phyloP scores from a whole-genome alignment of 2,797 vertebrate genomes.

The Enteromius trimaculatus region DNA sequence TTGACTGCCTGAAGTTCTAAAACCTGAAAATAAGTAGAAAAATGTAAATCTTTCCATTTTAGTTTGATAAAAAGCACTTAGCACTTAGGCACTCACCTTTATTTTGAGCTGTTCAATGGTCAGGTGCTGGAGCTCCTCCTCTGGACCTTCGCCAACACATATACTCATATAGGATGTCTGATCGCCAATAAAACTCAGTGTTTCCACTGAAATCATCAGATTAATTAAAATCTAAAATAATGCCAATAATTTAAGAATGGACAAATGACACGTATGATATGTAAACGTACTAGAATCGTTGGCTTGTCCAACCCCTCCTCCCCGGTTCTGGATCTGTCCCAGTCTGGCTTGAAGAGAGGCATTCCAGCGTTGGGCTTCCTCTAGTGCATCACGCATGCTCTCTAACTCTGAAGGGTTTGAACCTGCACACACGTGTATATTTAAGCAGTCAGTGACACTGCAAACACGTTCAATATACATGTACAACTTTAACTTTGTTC shows the following conservation, averaged over 20 bases:
- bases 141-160: slow-evolving; percentile 84
- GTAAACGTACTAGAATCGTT: slow-evolving; percentile 71
- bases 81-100: slow-evolving; percentile 77
- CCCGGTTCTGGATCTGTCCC: slow-evolving; percentile 80
- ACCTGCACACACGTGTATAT: slow-evolving; percentile 44
- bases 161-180: slow-evolving; percentile 98
- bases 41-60: neutral
- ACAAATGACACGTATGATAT: neutral
- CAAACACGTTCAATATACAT: slow-evolving; percentile 33
- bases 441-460: slow-evolving; percentile 3
- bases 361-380: slow-evolving; percentile 84
- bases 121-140: slow-evolving; percentile 80
- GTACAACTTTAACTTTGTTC: neutral
- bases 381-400: slow-evolving; percentile 79
- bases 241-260: neutral
- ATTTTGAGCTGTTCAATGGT: slow-evolving; percentile 86
- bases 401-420: slow-evolving; percentile 71
- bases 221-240: neutral
- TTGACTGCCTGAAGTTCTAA: slow-evolving; percentile 84
- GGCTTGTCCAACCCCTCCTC: slow-evolving; percentile 79
- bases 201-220: slow-evolving; percentile 78
- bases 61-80: neutral
- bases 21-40: slow-evolving; percentile 74
- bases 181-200: slow-evolving; percentile 87
- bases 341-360: slow-evolving; percentile 80